Evolutionary conservation across 1,140 invertebrate species (phyloP), one percentile per base, ranked within the genome.

Genomic region (Ooceraea biroi): DNA sequence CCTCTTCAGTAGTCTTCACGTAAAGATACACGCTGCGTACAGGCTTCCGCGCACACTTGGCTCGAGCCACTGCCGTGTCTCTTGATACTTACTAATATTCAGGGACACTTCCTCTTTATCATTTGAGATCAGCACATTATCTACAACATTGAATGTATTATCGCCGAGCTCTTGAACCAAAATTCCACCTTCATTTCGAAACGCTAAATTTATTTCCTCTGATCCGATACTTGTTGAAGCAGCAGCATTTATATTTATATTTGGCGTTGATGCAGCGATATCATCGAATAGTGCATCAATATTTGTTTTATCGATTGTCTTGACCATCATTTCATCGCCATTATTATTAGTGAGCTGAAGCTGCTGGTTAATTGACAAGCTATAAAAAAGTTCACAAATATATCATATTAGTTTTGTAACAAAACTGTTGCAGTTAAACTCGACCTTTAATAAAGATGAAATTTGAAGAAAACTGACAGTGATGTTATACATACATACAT

Each of bases 361-460:
- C 58, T 61, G 27, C 58, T 27, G 58, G 27, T 61, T 61, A 61
- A 36, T 61, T 61, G 4, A 17, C 58, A 61, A 61, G 58, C 58
- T 61, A 25, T 27, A 61, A 2, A 61, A 36, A 61, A 17, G 17
- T 36, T 30, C 58, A 61, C 27, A 61, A 61, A 61, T 61, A 61
- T 30, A 61, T 61, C 2, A 61, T 17, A 61, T 61, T 61, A n/a
- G n/a, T n/a, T n/a, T n/a, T n/a, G n/a, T n/a, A n/a, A n/a, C n/a
- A n/a, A n/a, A n/a, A n/a, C n/a, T n/a, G n/a, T n/a, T n/a, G n/a
- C n/a, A n/a, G n/a, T n/a, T n/a, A n/a, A n/a, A n/a, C n/a, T n/a
- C n/a, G n/a, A n/a, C n/a, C n/a, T n/a, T n/a, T n/a, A n/a, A n/a
- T n/a, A n/a, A n/a, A n/a, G n/a, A n/a, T n/a, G n/a, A n/a, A n/a